Evolutionary conservation across 2,113 vertebrate genomes (phyloP), one percentile per base, ranked within the genome.

Genomic region (Leptobrachium ailaonicum): DNA sequence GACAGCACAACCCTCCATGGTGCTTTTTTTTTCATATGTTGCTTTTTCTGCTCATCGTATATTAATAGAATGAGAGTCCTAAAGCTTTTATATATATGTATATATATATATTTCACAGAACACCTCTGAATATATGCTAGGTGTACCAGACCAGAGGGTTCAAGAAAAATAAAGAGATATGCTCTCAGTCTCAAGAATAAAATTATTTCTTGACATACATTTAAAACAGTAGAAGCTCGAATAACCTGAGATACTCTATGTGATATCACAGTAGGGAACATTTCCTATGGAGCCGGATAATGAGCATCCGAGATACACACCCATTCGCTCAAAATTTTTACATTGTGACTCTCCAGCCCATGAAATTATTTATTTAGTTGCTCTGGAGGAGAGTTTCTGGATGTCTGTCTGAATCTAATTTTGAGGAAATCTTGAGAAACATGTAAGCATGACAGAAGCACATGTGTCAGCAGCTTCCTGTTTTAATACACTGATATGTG

Each of bases 361-460:
- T 60, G 56, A 60, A 60, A 60, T 60, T 13, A 60, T 60, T 60
- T 60, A 60, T 60, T 60, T 60, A 60, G 56, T 11, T 60, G 56
- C 56, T 12, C 3, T 13, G 6, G 56, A 12, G 11, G 3, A 12
- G 56, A 60, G 13, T 60, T 70, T 82, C 13, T 84, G 80, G 83
- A 62, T 50, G 4, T 74, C 32, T 43, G 67, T 11, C 20, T 82
- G 54, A 41, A 56, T 60, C 3, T 60, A 60, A 60, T 60, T 60
- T 50, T 50, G 47, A 50, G 4, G 47, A 5, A 50, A 50, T 50
- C 56, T 4, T 60, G 11, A 60, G 11, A 60, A 14, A 60, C 56
- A 13, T 60, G 56, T 12, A 2, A 12, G 56, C 13, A 60, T 60
- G 4, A 11, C 13, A 60, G 13, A 60, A 60, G 13, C 56, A 10